These are phyloP conservation scores for Tenebrosternarchus preto DNA, from an alignment of 2,113 vertebrate species.

Conservation along the genomic window DNA sequence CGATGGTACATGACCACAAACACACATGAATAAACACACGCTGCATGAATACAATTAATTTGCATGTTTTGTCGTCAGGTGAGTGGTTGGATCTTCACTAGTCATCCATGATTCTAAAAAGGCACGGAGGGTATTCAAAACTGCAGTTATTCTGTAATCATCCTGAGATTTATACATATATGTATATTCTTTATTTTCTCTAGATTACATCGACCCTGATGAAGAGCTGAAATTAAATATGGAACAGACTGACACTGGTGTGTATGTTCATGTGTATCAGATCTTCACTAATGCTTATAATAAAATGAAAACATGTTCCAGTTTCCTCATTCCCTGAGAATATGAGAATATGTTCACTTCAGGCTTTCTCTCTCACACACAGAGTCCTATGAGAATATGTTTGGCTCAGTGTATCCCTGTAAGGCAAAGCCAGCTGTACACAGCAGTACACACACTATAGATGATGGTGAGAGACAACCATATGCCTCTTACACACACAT, in stretches of 20 bases:
- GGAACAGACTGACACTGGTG: constrained; percentile 46
- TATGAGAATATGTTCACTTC: not conserved
- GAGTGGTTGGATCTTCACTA: too few relatives aligned
- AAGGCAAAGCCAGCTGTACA: not conserved
- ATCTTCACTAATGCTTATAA: not conserved
- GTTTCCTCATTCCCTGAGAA: too few relatives aligned
- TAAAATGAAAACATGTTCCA: too few relatives aligned
- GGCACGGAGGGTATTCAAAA: too few relatives aligned
- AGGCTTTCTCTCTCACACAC: not conserved
- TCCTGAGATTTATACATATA: not conserved
- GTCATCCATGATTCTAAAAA: too few relatives aligned
- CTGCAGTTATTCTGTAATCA: not conserved
- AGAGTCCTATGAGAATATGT: constrained; percentile 52
- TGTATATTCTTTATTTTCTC: not conserved
- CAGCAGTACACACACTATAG: constrained; percentile 20
- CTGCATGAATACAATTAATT: too few relatives aligned
- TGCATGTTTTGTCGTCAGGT: too few relatives aligned
- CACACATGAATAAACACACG: constrained; percentile 19
- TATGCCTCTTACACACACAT: too few relatives aligned
- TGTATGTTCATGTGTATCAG: constrained; percentile 25
- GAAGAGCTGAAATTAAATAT: constrained; percentile 10
- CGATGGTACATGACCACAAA: constrained; percentile 19
- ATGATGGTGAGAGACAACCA: constrained; percentile 34
- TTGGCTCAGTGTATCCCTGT: not conserved
- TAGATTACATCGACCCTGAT: constrained; percentile 50